Percentiles rank a stretch among this genome's conserved stretches.
Conservation (phyloP, 2,113 vertebrate genomes). For the Xiphorhynchus elegans region DNA sequence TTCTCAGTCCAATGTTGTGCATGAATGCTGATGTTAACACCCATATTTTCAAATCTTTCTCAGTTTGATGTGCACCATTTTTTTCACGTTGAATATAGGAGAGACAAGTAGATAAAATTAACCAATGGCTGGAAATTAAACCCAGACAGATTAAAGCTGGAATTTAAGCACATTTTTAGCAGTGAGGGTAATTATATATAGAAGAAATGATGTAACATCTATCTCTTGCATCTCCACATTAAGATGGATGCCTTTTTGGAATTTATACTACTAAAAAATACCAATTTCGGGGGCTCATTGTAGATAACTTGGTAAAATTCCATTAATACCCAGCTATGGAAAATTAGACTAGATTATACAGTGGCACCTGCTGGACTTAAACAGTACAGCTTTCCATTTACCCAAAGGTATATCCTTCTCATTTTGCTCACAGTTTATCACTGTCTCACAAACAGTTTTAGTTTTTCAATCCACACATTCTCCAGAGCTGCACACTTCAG, state of each 20-base stretch:
- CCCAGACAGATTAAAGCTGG: slow-evolving; percentile 25
- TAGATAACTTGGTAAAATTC: neutral
- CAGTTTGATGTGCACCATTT: neutral
- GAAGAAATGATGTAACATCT: neutral
- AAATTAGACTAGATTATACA: neutral
- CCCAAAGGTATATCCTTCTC: neutral
- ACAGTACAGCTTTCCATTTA: neutral
- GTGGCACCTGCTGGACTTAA: neutral
- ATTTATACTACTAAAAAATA: neutral
- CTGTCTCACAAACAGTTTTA: neutral
- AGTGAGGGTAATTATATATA: neutral
- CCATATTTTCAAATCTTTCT: slow-evolving; percentile 25
- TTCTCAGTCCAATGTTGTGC: neutral
- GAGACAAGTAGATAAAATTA: slow-evolving; percentile 21
- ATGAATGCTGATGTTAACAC: neutral
- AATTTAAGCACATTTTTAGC: slow-evolving; percentile 9
- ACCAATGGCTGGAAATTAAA: neutral
- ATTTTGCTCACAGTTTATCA: neutral
- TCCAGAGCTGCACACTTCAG: neutral
- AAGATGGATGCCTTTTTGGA: neutral
- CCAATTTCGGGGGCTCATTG: neutral
- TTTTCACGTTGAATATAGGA: neutral
- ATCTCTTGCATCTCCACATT: neutral
- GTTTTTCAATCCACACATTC: neutral
- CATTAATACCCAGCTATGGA: neutral